phyloP scores from a whole-genome alignment of 2,888 invertebrate genomes.

The Alloplasta piceator region DNA sequence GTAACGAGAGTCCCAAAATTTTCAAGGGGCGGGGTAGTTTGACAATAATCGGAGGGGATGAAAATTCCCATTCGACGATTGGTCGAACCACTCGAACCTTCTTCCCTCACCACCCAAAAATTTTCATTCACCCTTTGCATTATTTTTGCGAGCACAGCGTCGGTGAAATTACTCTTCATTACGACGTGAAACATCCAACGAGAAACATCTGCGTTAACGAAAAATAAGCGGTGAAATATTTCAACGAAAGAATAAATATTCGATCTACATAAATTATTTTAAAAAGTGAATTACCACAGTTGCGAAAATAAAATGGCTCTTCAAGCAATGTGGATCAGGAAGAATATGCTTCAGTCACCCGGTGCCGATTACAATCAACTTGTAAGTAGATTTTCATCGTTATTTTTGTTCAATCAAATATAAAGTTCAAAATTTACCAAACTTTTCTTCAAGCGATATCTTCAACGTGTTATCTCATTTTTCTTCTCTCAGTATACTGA shows the following conservation, averaged over 20 bases:
- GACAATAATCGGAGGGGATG: slow-evolving; percentile 6
- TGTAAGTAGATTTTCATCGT: slow-evolving; percentile 64
- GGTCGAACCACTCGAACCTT: background rate
- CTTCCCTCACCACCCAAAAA: slow-evolving; percentile 21
- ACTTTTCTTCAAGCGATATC: too few species aligned
- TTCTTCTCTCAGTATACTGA: too few species aligned
- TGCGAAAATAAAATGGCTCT: slow-evolving; percentile 39
- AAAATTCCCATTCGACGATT: slow-evolving; percentile 41
- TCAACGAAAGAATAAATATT: background rate
- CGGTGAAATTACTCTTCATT: slow-evolving; percentile 32
- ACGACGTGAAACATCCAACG: slow-evolving; percentile 27
- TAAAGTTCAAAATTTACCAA: too few species aligned
- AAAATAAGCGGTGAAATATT: background rate
- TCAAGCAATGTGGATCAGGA: slow-evolving; percentile 66
- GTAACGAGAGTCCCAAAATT: slow-evolving; percentile 4
- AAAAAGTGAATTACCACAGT: background rate
- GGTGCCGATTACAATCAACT: slow-evolving; percentile 3
- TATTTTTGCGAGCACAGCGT: background rate
- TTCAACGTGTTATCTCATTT: too few species aligned
- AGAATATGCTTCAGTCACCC: slow-evolving; percentile 67
- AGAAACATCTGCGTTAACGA: slow-evolving; percentile 1
- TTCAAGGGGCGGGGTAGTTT: background rate
- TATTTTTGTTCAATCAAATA: too few species aligned
- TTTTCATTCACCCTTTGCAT: background rate
- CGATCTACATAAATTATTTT: background rate